Percentiles rank a stretch among this genome's conserved stretches.
phyloP scores from a whole-genome alignment of 2,888 invertebrate genomes.

The Eupithecia subfuscata region DNA sequence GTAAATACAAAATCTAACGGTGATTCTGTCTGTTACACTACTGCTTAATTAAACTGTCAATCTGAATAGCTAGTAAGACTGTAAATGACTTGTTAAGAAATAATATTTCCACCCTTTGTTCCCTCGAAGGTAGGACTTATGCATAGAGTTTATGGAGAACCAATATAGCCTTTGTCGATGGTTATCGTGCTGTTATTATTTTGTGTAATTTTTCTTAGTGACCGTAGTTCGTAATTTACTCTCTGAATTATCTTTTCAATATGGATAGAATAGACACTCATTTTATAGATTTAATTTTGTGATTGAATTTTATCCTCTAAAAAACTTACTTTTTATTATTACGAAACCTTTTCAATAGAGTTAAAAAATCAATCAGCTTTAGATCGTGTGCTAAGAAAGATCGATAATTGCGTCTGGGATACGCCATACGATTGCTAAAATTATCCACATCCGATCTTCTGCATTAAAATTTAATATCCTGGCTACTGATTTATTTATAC shows the following conservation, averaged over 20 bases:
- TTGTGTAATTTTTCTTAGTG: constrained; percentile 34
- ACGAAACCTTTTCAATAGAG: background rate
- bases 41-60: constrained; percentile 13
- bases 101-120: constrained; percentile 35
- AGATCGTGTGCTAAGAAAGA: background rate
- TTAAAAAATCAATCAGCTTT: background rate
- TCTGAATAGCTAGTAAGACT: constrained; percentile 18
- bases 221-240: background rate
- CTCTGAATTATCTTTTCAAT: background rate
- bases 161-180: constrained; percentile 40
- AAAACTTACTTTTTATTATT: background rate
- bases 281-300: background rate
- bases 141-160: constrained; percentile 40
- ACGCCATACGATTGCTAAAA: background rate
- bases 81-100: constrained; percentile 40
- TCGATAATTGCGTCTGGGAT: background rate
- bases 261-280: background rate
- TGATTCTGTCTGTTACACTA: background rate
- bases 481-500: background rate
- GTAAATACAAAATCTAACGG: background rate
- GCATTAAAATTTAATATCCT: background rate
- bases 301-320: too few species aligned
- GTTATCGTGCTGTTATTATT: constrained; percentile 30
- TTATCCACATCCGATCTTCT: background rate
- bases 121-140: constrained; percentile 33